Percentiles rank a stretch among this genome's conserved stretches.
Evolutionary conservation across 2,797 vertebrate genomes (phyloP).

Genomic region (Eidolon dupreanum): DNA sequence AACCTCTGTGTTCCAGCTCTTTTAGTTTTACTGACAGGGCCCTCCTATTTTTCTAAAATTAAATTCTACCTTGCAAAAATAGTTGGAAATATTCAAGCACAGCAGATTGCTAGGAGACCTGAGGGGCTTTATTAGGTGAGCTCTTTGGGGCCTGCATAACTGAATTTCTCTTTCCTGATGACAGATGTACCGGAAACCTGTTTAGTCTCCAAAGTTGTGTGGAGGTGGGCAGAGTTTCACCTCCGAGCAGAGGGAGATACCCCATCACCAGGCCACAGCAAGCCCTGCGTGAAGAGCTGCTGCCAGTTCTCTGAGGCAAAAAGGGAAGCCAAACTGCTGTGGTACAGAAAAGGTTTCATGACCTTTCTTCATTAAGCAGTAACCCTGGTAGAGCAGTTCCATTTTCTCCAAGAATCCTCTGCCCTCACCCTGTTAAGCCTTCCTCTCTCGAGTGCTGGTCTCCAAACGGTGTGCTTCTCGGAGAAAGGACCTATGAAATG

Average conservation of each 20-base stretch:
- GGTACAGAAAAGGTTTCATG: not conserved
- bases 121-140: not conserved
- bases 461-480: not conserved
- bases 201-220: not conserved
- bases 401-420: not conserved
- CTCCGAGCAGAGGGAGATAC: not conserved
- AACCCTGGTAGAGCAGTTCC: not conserved
- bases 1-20: not conserved
- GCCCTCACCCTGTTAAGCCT: not conserved
- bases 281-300: not conserved
- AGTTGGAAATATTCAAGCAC: conserved; percentile 41
- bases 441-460: not conserved
- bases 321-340: not conserved
- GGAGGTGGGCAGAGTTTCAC: not conserved
- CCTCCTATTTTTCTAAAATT: conserved; percentile 2
- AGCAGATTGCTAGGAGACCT: not conserved
- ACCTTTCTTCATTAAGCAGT: not conserved
- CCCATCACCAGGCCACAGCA: not conserved
- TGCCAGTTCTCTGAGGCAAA: not conserved
- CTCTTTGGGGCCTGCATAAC: not conserved
- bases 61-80: conserved; percentile 53
- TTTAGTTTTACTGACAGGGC: not conserved
- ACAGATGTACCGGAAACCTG: not conserved
- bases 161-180: not conserved
- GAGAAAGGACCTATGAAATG: not conserved